A percentile compares a stretch with the other conserved stretches of the same genome.
These are phyloP conservation scores for Hyaena hyaena DNA, from an alignment of 2,113 vertebrate genomes.

Conservation along the genomic window DNA sequence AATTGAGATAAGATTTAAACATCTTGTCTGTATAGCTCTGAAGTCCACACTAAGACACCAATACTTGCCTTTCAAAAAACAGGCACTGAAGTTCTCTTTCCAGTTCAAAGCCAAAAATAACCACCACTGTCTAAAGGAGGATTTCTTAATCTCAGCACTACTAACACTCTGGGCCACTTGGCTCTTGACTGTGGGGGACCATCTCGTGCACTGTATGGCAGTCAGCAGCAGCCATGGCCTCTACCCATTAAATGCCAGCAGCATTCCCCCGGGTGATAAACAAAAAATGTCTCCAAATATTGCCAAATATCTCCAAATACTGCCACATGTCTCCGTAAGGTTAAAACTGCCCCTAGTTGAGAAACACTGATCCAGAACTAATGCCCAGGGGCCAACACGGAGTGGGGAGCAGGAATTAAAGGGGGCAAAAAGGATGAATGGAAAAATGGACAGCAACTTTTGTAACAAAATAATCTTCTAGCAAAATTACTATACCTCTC, in stretches of 20 bases:
- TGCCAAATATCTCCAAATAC: not conserved
- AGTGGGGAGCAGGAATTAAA: not conserved
- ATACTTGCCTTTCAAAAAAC: not conserved
- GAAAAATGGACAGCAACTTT: not conserved
- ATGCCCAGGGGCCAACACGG: not conserved
- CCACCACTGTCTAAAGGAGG: not conserved
- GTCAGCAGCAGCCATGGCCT: not conserved
- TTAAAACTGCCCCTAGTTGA: not conserved
- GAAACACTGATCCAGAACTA: constrained; percentile 17
- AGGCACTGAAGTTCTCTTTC: not conserved
- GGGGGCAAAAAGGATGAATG: not conserved
- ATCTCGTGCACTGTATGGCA: not conserved
- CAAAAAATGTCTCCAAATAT: not conserved
- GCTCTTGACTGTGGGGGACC: not conserved
- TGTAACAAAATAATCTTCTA: constrained; percentile 22
- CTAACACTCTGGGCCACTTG: not conserved
- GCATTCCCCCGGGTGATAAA: not conserved
- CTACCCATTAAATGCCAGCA: not conserved
- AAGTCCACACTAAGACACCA: constrained; percentile 31
- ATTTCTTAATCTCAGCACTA: not conserved
- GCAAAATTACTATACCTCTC: constrained; percentile 23
- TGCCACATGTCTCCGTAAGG: not conserved
- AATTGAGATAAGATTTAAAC: not conserved
- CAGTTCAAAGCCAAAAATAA: constrained; percentile 25
- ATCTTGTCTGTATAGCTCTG: not conserved